Percentiles rank a stretch among this genome's conserved stretches.
These are phyloP conservation scores for Synanthedon vespiformis DNA, from an alignment of 2,888 invertebrate genomes.

Conservation along the genomic window DNA sequence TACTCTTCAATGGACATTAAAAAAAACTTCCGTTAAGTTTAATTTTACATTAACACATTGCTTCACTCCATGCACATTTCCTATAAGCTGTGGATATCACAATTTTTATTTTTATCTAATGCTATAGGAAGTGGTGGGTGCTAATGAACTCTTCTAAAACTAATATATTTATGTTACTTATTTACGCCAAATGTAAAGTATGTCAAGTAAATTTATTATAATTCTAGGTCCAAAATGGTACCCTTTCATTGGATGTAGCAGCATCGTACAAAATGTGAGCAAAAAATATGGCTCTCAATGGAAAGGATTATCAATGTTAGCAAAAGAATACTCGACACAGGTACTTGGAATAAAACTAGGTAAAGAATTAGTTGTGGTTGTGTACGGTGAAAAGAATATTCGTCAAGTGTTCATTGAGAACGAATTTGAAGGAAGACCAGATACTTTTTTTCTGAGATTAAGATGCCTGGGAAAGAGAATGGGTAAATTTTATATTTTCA, in stretches of 20 bases:
- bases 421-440: conserved; percentile 78
- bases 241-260: conserved; percentile 45
- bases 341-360: conserved; percentile 77
- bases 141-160: conserved; percentile 2
- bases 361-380: conserved; percentile 70
- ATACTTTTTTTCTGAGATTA: conserved; percentile 76
- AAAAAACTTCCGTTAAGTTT: too few species aligned
- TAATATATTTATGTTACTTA: neutral
- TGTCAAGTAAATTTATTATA: conserved; percentile 1
- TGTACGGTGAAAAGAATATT: conserved; percentile 73
- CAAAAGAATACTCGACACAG: conserved; percentile 70
- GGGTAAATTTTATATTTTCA: conserved; percentile 49
- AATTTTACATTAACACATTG: too few species aligned
- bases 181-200: neutral
- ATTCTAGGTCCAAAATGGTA: conserved; percentile 55
- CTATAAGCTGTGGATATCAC: too few species aligned
- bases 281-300: conserved; percentile 58
- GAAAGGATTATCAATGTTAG: conserved; percentile 71
- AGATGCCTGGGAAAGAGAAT: conserved; percentile 75
- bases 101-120: neutral
- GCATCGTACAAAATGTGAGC: conserved; percentile 25
- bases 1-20: too few species aligned
- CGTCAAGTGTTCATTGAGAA: conserved; percentile 71
- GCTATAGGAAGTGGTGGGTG: conserved; percentile 1
- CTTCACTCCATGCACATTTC: too few species aligned